These are phyloP conservation scores for Caenorhabditis tropicalis DNA, from an alignment of 1,140 invertebrate species.

Conservation along the genomic window DNA sequence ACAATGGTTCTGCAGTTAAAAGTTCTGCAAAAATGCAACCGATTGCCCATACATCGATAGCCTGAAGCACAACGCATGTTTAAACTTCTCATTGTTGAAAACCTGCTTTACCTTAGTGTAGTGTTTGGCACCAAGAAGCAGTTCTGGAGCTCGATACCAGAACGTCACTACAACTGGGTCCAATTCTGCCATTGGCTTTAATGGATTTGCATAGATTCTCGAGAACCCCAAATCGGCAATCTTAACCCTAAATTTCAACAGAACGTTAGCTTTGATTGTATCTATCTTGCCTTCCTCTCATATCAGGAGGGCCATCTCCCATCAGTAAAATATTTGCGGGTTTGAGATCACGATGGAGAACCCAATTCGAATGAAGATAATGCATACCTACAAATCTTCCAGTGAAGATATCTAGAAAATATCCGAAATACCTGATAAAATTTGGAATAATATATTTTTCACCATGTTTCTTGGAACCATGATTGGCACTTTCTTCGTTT, in stretches of 20 bases:
- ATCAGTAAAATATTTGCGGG: conserved; percentile 99
- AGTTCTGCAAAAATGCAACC: conserved; percentile 99
- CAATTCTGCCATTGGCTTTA: conserved; percentile 94
- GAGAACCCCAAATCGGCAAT: conserved; percentile 99
- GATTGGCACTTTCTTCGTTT: conserved; percentile 91
- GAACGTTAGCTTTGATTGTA: not conserved
- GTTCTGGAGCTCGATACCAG: conserved; percentile 97
- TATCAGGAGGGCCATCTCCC: conserved; percentile 84
- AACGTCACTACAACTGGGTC: conserved; percentile 99
- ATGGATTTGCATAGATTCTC: conserved; percentile 94
- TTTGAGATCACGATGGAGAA: conserved; percentile 97
- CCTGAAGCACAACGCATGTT: conserved; percentile 62
- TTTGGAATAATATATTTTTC: conserved; percentile 96
- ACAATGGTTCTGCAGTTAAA: conserved; percentile 96
- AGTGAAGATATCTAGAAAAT: not conserved
- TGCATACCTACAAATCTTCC: conserved; percentile 79
- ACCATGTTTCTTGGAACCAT: conserved; percentile 97
- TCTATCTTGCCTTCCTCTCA: conserved; percentile 84
- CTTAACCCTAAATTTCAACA: conserved; percentile 60
- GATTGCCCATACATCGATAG: conserved; percentile 96
- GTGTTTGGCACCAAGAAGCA: conserved; percentile 92
- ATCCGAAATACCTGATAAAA: conserved; percentile 80
- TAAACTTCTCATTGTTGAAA: not conserved
- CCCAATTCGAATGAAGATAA: conserved; percentile 99
- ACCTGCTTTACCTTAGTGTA: conserved; percentile 79